Conservation (phyloP, 2,888 invertebrate species). For the Pogonocherus hispidulus region DNA sequence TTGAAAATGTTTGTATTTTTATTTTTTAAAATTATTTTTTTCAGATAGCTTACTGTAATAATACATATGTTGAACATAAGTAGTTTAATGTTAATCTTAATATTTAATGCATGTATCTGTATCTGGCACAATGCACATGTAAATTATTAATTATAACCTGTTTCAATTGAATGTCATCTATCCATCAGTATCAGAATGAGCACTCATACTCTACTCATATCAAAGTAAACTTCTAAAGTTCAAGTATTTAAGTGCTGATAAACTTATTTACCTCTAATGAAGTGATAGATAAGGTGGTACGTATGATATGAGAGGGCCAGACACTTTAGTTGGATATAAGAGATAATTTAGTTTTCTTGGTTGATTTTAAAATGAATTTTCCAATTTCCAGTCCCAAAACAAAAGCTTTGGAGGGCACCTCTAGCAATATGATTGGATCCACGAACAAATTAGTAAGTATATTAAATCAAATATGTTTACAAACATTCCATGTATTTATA, state of each 20-base stretch:
- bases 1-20: too few relatives aligned
- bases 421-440: slow-evolving; percentile 35
- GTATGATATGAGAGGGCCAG: slow-evolving; percentile 20
- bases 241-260: slow-evolving; percentile 8
- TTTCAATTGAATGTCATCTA: too few relatives aligned
- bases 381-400: slow-evolving; percentile 21
- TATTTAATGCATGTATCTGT: too few relatives aligned
- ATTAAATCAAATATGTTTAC: too few relatives aligned
- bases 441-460: slow-evolving; percentile 38
- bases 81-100: too few relatives aligned
- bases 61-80: too few relatives aligned
- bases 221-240: neutral
- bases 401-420: neutral
- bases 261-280: slow-evolving; percentile 38
- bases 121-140: too few relatives aligned
- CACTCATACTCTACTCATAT: neutral
- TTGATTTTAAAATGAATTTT: neutral
- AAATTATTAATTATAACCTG: too few relatives aligned
- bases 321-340: slow-evolving; percentile 15
- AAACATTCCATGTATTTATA: slow-evolving; percentile 31
- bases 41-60: too few relatives aligned
- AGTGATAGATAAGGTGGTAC: slow-evolving; percentile 26
- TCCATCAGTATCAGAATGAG: neutral
- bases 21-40: too few relatives aligned
- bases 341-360: neutral